A percentile compares a stretch with the other conserved stretches of the same genome.
phyloP scores from a whole-genome alignment of 2,113 vertebrate species.

The Proterorhinus semilunaris region DNA sequence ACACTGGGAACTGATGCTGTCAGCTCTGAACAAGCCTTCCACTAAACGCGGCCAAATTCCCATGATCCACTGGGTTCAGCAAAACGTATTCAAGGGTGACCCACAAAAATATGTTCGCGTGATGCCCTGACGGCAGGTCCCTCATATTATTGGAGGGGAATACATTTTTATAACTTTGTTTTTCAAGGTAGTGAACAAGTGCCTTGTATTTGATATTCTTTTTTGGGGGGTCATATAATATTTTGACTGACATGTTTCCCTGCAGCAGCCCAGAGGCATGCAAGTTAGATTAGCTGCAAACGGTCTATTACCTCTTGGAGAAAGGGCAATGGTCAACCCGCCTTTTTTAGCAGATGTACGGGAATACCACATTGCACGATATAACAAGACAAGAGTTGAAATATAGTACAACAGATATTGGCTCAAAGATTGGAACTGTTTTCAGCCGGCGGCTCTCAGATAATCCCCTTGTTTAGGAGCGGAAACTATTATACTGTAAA shows the following conservation, averaged over 20 bases:
- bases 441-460: slow-evolving; percentile 12
- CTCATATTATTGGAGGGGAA: background rate
- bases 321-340: background rate
- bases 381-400: background rate
- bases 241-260: background rate
- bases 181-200: background rate
- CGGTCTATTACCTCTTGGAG: background rate
- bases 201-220: background rate
- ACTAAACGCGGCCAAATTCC: background rate
- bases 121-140: too few relatives aligned
- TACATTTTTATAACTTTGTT: background rate
- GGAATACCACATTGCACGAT: background rate
- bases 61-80: background rate
- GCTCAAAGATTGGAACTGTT: background rate
- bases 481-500: too few relatives aligned
- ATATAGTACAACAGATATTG: background rate
- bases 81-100: background rate
- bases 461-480: too few relatives aligned
- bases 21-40: slow-evolving; percentile 18
- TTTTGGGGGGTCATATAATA: background rate
- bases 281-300: background rate
- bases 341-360: background rate
- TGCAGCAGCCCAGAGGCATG: background rate
- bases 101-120: background rate
- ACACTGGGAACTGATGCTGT: slow-evolving; percentile 32